Evolutionary conservation across 1,140 invertebrate genomes (phyloP).

Genomic region (Elymnias hypermnestra): DNA sequence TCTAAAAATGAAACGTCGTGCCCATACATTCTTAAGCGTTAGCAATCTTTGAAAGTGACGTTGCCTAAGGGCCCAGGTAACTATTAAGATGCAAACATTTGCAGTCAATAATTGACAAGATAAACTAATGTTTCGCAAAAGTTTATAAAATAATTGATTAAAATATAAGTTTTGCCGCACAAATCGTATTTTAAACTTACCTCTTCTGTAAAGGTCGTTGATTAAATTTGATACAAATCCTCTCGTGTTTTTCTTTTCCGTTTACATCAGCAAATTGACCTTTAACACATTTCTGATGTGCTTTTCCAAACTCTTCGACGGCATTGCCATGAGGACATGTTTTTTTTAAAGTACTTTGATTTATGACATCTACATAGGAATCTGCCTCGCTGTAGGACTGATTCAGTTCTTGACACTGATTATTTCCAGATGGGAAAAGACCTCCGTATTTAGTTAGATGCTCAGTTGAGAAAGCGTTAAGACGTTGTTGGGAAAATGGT

Average conservation of each 20-base stretch:
- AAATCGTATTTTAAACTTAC: too few relatives aligned
- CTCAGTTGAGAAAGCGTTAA: constrained; percentile 72
- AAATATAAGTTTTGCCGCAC: too few relatives aligned
- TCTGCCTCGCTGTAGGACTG: constrained; percentile 70
- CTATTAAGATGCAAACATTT: too few relatives aligned
- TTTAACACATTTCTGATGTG: constrained; percentile 73
- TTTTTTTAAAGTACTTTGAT: constrained; percentile 58
- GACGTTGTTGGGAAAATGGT: constrained; percentile 73
- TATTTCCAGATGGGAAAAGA: constrained; percentile 66
- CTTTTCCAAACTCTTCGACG: constrained; percentile 71
- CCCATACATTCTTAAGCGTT: too few relatives aligned
- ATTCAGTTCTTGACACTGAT: constrained; percentile 68
- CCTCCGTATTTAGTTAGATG: constrained; percentile 71
- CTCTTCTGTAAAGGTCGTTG: constrained; percentile 67
- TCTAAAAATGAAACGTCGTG: too few relatives aligned
- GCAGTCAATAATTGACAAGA: too few relatives aligned
- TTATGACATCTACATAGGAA: constrained; percentile 68
- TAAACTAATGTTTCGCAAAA: too few relatives aligned
- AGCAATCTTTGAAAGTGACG: too few relatives aligned
- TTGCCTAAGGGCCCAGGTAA: too few relatives aligned
- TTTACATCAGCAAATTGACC: constrained; percentile 51
- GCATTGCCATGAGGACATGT: constrained; percentile 67
- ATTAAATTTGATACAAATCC: constrained; percentile 70
- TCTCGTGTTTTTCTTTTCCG: constrained; percentile 59
- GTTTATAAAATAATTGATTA: too few relatives aligned